These are phyloP conservation scores for Orchesella cincta DNA, from an alignment of 1,140 invertebrate genomes.

Conservation along the genomic window DNA sequence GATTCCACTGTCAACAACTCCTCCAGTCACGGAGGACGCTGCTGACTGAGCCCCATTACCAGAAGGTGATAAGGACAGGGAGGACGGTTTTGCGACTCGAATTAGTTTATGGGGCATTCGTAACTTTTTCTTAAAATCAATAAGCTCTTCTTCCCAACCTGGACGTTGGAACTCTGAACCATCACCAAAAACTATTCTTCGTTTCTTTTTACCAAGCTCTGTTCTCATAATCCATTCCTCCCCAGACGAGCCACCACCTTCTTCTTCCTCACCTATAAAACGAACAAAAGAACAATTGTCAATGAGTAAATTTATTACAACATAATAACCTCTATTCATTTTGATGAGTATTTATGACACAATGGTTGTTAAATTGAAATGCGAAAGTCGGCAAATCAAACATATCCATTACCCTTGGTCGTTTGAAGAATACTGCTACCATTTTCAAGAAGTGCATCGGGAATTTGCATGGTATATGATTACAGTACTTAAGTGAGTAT, in stretches of 20 bases:
- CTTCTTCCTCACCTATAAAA: slow-evolving; percentile 54
- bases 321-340: too few relatives aligned
- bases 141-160: slow-evolving; percentile 78
- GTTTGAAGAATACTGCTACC: too few relatives aligned
- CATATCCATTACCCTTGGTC: too few relatives aligned
- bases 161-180: slow-evolving; percentile 69
- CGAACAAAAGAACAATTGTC: too few relatives aligned
- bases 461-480: too few relatives aligned
- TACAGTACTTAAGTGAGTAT: too few relatives aligned
- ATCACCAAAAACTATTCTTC: slow-evolving; percentile 62
- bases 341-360: too few relatives aligned
- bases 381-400: too few relatives aligned
- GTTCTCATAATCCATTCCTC: slow-evolving; percentile 50
- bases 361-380: too few relatives aligned
- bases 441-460: too few relatives aligned
- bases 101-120: slow-evolving; percentile 76
- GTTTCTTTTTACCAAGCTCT: slow-evolving; percentile 49
- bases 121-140: slow-evolving; percentile 75
- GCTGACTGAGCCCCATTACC: slow-evolving; percentile 35
- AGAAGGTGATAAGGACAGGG: slow-evolving; percentile 38
- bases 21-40: slow-evolving; percentile 39
- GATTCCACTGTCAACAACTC: slow-evolving; percentile 3
- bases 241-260: slow-evolving; percentile 55
- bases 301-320: too few relatives aligned
- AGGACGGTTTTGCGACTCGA: slow-evolving; percentile 64